Base-by-base conservation (phyloP, 35 echinoderm and acorn worm species). In the Stichopus chloronotus region DNA sequence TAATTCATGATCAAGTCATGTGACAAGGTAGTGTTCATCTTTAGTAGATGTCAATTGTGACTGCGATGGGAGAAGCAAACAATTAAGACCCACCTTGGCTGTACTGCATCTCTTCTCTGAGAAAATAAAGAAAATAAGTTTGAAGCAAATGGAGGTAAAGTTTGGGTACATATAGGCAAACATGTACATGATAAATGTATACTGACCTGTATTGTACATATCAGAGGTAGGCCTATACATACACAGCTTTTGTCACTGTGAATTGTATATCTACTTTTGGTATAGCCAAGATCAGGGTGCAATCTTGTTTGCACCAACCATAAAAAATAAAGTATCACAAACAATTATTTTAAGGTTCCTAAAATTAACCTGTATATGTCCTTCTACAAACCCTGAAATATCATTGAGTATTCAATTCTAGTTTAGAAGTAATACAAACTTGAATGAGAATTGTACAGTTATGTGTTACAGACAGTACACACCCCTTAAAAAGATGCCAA, bases 321-420 rank as follows among this genome's bases (percentile, higher is more conserved):
- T 78, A 78, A 78, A 78, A 78, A 78, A 78, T 78, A 78, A 78
- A 78, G 19, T 78, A 78, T 78, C 19, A 78, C n/a, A 78, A 78
- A 78, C 74, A 8, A 19, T n/a, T 78, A 78, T 78, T 78, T 78
- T 78, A 78, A 78, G 21, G 74, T 78, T 78, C 21, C 74, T 78
- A 78, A 78, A 19, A 78, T 78, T 78, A 78, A 24, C 74, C 74
- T 78, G 74, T 78, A 78, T 78, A 19, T n/a, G 74, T 78, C 74
- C 19, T 78, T 8, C 11, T 78, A 78, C 74, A 78, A 78, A 14
- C n/a, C 74, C 74, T 78, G 74, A 8, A 78, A 78, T 78, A 78
- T 78, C 74, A 78, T 20, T 78, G 74, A 78, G 74, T 78, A 14
- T 78, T 22, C 74, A 30, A 78, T 78, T 78, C 74, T 78, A 78